Conservation (phyloP, 1,140 invertebrate species). For the Lutraria rhynchaena region DNA sequence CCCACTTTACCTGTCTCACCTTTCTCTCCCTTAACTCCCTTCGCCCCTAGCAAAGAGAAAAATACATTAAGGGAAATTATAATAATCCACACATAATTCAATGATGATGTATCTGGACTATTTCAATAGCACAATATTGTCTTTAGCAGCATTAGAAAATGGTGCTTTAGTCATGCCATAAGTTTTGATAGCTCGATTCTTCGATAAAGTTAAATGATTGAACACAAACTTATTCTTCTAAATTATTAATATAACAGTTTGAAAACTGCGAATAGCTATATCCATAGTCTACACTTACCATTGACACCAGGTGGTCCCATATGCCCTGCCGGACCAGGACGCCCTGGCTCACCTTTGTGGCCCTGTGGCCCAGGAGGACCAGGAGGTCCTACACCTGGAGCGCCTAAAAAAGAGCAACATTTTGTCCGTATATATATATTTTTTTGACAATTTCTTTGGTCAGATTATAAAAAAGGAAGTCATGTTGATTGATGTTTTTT, state of each 20-base stretch:
- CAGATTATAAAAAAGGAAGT: too few species aligned
- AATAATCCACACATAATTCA: too few species aligned
- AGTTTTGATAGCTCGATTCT: too few species aligned
- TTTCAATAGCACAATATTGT: too few species aligned
- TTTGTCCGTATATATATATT: too few species aligned
- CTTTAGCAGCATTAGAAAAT: too few species aligned
- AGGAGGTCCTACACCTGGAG: constrained; percentile 37
- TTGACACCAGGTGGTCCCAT: constrained; percentile 47
- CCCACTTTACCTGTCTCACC: constrained; percentile 35
- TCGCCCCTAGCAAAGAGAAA: too few species aligned
- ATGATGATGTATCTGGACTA: too few species aligned
- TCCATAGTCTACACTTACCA: constrained; percentile 22
- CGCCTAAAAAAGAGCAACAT: constrained; percentile 31
- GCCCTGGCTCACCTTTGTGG: constrained; percentile 14
- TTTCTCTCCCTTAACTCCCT: constrained; percentile 25
- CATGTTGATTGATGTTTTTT: too few species aligned
- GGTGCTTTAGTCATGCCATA: too few species aligned
- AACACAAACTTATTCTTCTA: neutral
- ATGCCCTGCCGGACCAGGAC: constrained; percentile 21
- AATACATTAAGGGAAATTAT: too few species aligned
- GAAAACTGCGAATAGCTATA: neutral
- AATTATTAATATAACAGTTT: neutral
- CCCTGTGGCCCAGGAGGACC: constrained; percentile 42
- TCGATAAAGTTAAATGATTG: neutral
- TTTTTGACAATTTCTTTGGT: too few species aligned